Evolutionary conservation across 2,797 vertebrate genomes (phyloP), one percentile per base, ranked within the genome.

Genomic region (Rhabdomys pumilio): DNA sequence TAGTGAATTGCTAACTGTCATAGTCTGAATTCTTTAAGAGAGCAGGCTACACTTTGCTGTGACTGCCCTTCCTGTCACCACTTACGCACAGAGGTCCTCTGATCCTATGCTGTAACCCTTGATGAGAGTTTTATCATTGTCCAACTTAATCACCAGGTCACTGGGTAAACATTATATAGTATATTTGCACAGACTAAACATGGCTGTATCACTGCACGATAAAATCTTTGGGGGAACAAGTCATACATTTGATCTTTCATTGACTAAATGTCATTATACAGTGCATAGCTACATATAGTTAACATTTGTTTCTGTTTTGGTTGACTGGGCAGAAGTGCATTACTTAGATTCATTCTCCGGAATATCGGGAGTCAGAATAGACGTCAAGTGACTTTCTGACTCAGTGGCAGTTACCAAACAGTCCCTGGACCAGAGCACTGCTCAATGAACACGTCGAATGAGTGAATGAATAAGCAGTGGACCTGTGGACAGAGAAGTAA

Each of bases 351-450:
- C 72, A 44, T 1, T 13, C 57, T 31, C 47, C 61, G 57, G 85
- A 92, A 90, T 69, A 65, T 41, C 26, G 83, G 50, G 41, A 91
- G 15, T 77, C 44, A 89, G 6, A 17, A 63, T 8, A 69, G 57
- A 75, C 34, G 89, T 85, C 61, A 89, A 93, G 31, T 65, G 55
- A 57, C 72, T 87, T 76, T 76, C 61, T 75, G n/a, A 63, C 47
- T 91, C 24, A 29, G 53, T 69, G n/a, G 61, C 34, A 38, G 86
- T 63, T 86, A 85, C 38, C 20, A n/a, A 89, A 85, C 12, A 84
- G 63, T n/a, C 55, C 50, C 24, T 81, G 29, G 80, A 22, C 75
- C n/a, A 26, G 41, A 93, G 44, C 63, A 83, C 65, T 72, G 47
- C 29, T 76, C 89, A 22, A 77, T 61, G 44, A 81, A 57, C 50